phyloP scores from a whole-genome alignment of 2,888 invertebrate species.

The Liposcelis brunnea region DNA sequence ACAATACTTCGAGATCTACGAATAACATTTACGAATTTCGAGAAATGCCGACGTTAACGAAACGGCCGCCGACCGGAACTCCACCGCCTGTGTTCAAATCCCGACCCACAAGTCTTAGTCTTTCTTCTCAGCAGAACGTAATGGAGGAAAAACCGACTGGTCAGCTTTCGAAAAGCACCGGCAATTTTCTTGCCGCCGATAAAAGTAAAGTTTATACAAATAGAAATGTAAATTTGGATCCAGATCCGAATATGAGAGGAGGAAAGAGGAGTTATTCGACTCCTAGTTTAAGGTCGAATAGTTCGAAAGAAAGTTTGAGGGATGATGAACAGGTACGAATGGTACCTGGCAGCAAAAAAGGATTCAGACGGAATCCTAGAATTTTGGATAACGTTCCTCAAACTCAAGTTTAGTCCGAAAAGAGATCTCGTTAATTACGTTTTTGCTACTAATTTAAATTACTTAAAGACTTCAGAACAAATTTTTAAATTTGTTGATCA shows the following conservation, averaged over 20 bases:
- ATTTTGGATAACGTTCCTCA: slow-evolving; percentile 1
- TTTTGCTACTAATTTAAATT: too few species aligned
- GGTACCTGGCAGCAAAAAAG: slow-evolving; percentile 2
- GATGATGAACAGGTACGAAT: slow-evolving; percentile 1
- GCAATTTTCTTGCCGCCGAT: neutral
- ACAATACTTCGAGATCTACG: slow-evolving; percentile 4
- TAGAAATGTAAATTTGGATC: neutral
- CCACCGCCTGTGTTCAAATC: slow-evolving; percentile 5
- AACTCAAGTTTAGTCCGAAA: slow-evolving; percentile 2
- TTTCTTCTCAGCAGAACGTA: neutral
- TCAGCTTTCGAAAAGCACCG: slow-evolving; percentile 1
- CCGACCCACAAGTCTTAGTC: neutral
- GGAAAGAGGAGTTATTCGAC: slow-evolving; percentile 1
- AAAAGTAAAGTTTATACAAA: too few species aligned
- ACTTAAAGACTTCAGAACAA: too few species aligned
- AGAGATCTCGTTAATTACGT: too few species aligned
- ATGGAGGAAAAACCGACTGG: neutral
- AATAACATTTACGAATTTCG: neutral
- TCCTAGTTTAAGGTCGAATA: slow-evolving; percentile 4
- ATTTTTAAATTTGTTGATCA: too few species aligned
- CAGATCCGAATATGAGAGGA: neutral
- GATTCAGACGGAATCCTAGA: neutral
- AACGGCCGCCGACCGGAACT: slow-evolving; percentile 5
- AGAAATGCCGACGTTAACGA: neutral
- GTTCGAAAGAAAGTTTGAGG: too few species aligned